Percentiles rank a stretch among this genome's conserved stretches.
Evolutionary conservation across 2,113 vertebrate genomes (phyloP).

Genomic region (Nymphicus hollandicus): DNA sequence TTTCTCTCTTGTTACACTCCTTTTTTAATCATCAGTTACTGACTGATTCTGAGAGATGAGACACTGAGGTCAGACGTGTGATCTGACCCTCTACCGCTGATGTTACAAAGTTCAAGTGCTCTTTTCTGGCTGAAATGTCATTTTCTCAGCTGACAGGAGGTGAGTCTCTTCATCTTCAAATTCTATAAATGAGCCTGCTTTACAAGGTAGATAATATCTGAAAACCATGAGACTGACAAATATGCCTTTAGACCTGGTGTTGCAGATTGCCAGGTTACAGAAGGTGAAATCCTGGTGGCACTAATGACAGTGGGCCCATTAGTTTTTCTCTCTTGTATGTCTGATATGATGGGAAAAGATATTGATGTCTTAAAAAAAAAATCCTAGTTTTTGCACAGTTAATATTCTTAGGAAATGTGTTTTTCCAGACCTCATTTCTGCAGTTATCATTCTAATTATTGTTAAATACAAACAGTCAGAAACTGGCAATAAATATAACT

Average conservation of each 20-base stretch:
- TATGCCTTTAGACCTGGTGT: background rate
- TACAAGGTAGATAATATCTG: background rate
- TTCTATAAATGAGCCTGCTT: background rate
- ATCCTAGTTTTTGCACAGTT: background rate
- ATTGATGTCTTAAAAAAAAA: background rate
- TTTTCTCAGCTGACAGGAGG: background rate
- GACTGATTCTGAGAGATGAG: background rate
- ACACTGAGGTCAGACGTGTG: background rate
- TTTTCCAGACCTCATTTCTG: background rate
- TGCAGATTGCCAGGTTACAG: background rate
- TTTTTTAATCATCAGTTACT: background rate
- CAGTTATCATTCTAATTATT: background rate
- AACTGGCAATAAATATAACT: background rate
- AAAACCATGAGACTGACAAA: background rate
- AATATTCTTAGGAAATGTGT: background rate
- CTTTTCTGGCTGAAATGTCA: background rate
- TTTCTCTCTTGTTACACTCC: background rate
- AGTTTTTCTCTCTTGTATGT: constrained; percentile 4
- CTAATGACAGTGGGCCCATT: background rate
- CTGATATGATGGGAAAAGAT: background rate
- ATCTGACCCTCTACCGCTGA: background rate
- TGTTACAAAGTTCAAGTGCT: background rate
- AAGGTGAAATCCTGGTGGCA: background rate
- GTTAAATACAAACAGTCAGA: background rate
- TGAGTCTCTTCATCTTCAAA: background rate